Conservation (phyloP, 1,140 invertebrate genomes). For the Delia radicum region DNA sequence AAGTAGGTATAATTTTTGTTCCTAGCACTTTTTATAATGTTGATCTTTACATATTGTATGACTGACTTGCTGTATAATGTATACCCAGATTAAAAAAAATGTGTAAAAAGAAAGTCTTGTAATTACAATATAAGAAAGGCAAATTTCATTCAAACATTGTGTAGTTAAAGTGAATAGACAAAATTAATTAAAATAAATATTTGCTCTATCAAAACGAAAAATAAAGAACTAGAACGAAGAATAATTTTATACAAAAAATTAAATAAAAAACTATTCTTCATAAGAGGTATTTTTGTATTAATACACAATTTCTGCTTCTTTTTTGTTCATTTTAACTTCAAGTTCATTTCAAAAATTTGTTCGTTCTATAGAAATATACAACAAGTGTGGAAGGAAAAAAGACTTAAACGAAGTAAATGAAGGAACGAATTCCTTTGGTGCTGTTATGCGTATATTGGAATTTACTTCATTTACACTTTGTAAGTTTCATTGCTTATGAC, state of each 20-base stretch:
- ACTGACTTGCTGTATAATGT: too few species aligned
- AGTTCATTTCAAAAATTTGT: background rate
- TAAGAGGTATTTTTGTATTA: background rate
- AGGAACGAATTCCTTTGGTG: background rate
- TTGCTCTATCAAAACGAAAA: too few species aligned
- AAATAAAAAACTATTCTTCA: background rate
- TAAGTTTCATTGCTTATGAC: conserved; percentile 1
- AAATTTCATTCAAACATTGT: too few species aligned
- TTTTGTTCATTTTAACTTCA: background rate
- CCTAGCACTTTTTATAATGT: too few species aligned
- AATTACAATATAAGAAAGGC: too few species aligned
- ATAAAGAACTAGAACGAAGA: too few species aligned
- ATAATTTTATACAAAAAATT: too few species aligned
- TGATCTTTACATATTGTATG: too few species aligned
- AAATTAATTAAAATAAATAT: conserved; percentile 1
- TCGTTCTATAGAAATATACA: background rate
- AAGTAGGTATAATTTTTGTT: too few species aligned
- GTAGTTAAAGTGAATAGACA: too few species aligned
- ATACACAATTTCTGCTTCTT: background rate
- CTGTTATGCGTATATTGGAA: conserved; percentile 4
- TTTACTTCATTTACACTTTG: conserved; percentile 4
- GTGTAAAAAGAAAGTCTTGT: too few species aligned
- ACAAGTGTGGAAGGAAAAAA: background rate
- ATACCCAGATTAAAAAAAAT: too few species aligned
- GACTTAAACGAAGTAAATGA: background rate